Percentiles rank a stretch among this genome's conserved stretches.
Conservation (phyloP, 2,797 vertebrate genomes). For the Rhinogobio ventralis region DNA sequence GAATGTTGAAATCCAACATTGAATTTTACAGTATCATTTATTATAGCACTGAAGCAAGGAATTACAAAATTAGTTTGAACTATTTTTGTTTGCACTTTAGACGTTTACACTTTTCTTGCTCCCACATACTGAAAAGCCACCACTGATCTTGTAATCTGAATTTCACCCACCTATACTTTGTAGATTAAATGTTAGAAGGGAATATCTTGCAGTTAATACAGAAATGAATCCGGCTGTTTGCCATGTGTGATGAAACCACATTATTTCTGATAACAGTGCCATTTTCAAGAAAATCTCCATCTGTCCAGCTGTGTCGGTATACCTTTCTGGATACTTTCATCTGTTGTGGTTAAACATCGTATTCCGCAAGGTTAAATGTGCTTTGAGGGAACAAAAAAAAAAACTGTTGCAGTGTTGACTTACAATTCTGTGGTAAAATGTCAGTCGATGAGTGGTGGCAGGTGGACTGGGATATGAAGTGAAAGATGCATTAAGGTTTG, state of each 20-base stretch:
- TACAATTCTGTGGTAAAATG: constrained; percentile 28
- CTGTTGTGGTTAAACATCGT: constrained; percentile 11
- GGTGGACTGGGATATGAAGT: constrained; percentile 37
- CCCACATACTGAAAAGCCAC: background rate
- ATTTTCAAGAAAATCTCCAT: constrained; percentile 33
- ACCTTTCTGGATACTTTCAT: constrained; percentile 4
- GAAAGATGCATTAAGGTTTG: constrained; percentile 33
- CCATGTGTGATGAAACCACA: constrained; percentile 14
- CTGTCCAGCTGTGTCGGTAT: constrained; percentile 35
- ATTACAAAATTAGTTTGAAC: background rate
- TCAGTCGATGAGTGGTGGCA: constrained; percentile 37
- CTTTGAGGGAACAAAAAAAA: background rate
- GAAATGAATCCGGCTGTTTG: background rate
- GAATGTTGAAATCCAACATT: background rate
- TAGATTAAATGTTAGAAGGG: background rate
- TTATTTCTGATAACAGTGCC: constrained; percentile 28
- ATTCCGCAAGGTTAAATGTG: constrained; percentile 31
- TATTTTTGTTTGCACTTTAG: background rate
- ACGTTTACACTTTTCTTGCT: background rate
- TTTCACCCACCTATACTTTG: background rate
- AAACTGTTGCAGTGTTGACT: constrained; percentile 9
- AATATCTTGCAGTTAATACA: background rate
- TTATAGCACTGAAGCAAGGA: background rate
- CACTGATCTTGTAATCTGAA: background rate
- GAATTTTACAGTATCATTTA: background rate